Evolutionary conservation across 2,113 vertebrate genomes (phyloP).

Genomic region (Aegotheles bennettii): DNA sequence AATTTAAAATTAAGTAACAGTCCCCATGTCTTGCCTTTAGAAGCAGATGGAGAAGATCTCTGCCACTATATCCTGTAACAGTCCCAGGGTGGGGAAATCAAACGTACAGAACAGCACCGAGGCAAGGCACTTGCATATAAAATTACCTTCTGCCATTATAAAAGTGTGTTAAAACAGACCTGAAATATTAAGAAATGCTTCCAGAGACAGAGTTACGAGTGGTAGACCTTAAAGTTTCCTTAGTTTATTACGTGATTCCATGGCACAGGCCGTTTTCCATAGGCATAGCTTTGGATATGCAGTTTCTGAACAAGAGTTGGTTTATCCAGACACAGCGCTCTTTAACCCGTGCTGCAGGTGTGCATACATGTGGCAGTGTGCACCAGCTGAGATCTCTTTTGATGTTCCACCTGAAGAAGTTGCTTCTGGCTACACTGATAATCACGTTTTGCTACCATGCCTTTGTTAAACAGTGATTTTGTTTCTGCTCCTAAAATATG

Average conservation of each 20-base stretch:
- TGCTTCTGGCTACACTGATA: background rate
- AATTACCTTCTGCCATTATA: background rate
- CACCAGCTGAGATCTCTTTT: background rate
- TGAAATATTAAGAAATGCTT: slow-evolving; percentile 30
- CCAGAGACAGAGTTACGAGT: background rate
- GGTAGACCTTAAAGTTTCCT: background rate
- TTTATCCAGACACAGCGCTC: background rate
- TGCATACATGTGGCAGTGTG: background rate
- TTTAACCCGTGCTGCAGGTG: background rate
- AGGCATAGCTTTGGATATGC: background rate
- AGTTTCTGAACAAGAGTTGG: background rate
- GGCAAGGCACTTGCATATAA: background rate
- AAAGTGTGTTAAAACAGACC: background rate
- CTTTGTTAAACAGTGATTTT: background rate
- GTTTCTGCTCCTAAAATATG: slow-evolving; percentile 21
- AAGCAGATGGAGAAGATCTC: background rate
- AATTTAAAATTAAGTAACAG: background rate
- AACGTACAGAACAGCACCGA: background rate
- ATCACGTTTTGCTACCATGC: background rate
- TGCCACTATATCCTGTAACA: background rate
- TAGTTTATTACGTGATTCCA: slow-evolving; percentile 37
- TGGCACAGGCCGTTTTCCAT: background rate
- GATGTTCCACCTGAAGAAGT: background rate
- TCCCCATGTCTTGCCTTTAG: background rate
- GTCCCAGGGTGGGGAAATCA: background rate